phyloP scores from a whole-genome alignment of 1,140 invertebrate genomes.

The Pseudomyrmex sp. region DNA sequence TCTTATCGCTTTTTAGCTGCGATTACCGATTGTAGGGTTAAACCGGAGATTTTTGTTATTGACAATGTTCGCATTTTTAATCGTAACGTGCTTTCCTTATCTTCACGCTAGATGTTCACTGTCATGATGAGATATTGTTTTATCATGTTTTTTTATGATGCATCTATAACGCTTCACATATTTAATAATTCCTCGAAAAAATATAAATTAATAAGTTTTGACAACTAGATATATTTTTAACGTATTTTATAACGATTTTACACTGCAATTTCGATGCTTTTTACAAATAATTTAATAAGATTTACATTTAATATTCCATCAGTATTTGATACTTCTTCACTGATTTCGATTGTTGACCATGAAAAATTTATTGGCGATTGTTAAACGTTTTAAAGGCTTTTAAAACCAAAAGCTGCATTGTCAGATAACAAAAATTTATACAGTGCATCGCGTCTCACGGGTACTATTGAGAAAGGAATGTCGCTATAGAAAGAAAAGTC shows the following conservation, averaged over 20 bases:
- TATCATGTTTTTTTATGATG: too few species aligned
- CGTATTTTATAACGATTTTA: too few species aligned
- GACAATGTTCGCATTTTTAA: too few species aligned
- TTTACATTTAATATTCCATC: too few species aligned
- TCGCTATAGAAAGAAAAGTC: constrained; percentile 3
- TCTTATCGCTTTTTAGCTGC: not conserved
- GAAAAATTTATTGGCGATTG: not conserved
- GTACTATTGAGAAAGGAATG: not conserved
- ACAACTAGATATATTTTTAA: not conserved
- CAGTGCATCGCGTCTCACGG: constrained; percentile 44
- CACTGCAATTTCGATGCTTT: too few species aligned
- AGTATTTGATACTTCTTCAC: not conserved
- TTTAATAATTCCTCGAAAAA: too few species aligned
- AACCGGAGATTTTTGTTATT: not conserved
- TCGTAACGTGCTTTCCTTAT: not conserved
- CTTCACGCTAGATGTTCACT: too few species aligned
- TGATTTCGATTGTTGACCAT: not conserved
- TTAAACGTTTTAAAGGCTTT: not conserved
- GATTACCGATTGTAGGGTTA: not conserved
- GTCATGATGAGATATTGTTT: too few species aligned
- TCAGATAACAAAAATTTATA: not conserved
- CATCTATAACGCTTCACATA: too few species aligned
- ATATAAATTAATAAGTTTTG: not conserved
- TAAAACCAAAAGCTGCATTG: not conserved
- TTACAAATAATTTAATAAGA: too few species aligned